Evolutionary conservation across 1,140 invertebrate species (phyloP).

Genomic region (Pseudomyrmex flavicornis): DNA sequence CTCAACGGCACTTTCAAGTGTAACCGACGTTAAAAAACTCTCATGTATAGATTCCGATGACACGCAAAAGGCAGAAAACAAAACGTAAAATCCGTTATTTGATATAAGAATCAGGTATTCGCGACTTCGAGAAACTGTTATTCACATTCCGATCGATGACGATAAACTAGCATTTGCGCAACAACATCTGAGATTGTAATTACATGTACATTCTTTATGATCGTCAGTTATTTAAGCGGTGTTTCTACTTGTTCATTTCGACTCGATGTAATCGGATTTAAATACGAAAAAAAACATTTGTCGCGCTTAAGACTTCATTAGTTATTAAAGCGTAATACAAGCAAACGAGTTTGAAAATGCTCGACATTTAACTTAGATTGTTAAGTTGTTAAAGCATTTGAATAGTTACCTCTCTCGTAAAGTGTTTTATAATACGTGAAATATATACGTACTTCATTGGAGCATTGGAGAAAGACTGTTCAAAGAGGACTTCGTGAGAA

Average conservation of each 20-base stretch:
- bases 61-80: not conserved
- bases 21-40: slow-evolving; percentile 6
- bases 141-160: not conserved
- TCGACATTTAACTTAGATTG: slow-evolving; percentile 10
- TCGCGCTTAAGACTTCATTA: slow-evolving; percentile 6
- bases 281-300: slow-evolving; percentile 34
- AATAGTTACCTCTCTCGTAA: slow-evolving; percentile 8
- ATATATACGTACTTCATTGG: not conserved
- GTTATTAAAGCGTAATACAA: slow-evolving; percentile 25
- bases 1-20: not conserved
- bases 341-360: slow-evolving; percentile 33
- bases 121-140: no score
- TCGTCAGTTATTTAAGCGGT: slow-evolving; percentile 19
- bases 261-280: slow-evolving; percentile 9
- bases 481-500: no score
- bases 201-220: not conserved
- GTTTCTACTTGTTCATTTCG: slow-evolving; percentile 3
- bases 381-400: slow-evolving; percentile 37
- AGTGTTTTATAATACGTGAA: not conserved
- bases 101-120: no score
- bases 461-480: no score
- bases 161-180: not conserved
- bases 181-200: slow-evolving; percentile 9
- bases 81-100: not conserved
- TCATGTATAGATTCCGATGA: not conserved